Evolutionary conservation across 2,797 vertebrate species (phyloP).

Genomic region (Setipinna tenuifilis): DNA sequence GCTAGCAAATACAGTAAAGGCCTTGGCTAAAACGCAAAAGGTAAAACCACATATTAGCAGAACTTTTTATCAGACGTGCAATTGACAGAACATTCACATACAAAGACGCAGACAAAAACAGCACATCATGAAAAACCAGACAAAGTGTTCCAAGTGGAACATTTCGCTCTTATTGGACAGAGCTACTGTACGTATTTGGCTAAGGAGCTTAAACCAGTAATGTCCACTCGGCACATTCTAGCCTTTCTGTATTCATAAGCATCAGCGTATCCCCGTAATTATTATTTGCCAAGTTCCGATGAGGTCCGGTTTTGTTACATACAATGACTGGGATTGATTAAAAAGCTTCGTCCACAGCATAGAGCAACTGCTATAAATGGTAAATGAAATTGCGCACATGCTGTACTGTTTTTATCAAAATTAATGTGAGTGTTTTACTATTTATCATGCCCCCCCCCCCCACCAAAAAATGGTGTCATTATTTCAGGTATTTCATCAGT

Average conservation of each 20-base stretch:
- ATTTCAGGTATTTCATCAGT: constrained; percentile 12
- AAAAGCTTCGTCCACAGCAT: neutral
- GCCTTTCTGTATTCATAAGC: neutral
- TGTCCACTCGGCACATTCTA: neutral
- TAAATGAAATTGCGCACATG: neutral
- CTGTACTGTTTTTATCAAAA: neutral
- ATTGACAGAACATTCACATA: neutral
- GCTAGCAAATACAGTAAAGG: neutral
- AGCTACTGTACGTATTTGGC: neutral
- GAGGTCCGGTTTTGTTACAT: neutral
- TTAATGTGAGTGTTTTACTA: neutral
- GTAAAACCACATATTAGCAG: neutral
- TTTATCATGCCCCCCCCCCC: neutral
- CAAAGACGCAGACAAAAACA: neutral
- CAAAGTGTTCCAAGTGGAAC: neutral
- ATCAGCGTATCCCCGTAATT: neutral
- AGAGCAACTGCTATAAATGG: neutral
- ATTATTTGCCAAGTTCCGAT: neutral
- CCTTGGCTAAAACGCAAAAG: neutral
- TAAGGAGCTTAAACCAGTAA: neutral
- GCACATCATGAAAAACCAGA: neutral
- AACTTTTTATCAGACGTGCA: neutral
- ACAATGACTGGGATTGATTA: neutral
- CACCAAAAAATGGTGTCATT: neutral
- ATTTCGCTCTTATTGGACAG: neutral